A percentile compares a stretch with the other conserved stretches of the same genome.
These are phyloP conservation scores for Orcinus orca DNA, from an alignment of 2,113 vertebrate species.

Conservation along the genomic window DNA sequence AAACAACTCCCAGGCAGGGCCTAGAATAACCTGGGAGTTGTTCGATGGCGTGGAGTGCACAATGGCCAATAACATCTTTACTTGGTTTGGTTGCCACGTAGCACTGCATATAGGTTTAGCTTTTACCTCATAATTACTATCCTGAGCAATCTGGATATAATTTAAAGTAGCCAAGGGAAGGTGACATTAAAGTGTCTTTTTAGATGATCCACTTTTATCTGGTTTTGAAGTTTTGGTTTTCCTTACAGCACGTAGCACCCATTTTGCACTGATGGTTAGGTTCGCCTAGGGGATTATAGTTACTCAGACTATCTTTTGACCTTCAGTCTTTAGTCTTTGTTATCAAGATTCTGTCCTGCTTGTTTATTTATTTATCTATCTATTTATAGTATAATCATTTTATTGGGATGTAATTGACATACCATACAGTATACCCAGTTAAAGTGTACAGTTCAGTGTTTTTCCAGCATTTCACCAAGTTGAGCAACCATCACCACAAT, in stretches of 20 bases:
- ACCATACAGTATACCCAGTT: neutral
- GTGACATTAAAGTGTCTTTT: neutral
- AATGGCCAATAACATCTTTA: neutral
- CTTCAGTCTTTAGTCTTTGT: neutral
- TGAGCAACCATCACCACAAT: neutral
- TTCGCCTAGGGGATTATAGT: neutral
- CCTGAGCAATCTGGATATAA: neutral
- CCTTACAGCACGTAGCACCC: neutral
- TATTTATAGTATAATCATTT: conserved; percentile 1
- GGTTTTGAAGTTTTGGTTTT: neutral
- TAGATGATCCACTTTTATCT: neutral
- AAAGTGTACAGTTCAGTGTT: neutral
- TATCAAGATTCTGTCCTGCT: neutral
- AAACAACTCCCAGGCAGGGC: neutral
- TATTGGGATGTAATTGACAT: neutral
- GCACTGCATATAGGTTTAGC: neutral
- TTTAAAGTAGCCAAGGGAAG: neutral
- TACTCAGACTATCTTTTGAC: neutral
- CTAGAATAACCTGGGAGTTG: neutral
- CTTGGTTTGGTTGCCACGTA: neutral
- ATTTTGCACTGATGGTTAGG: neutral
- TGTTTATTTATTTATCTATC: neutral
- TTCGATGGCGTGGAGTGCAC: neutral
- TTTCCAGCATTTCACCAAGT: neutral
- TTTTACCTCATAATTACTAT: neutral